These are phyloP conservation scores for Eucidaris tribuloides DNA, from an alignment of 35 echinoderm and acorn worm genomes.

Conservation along the genomic window DNA sequence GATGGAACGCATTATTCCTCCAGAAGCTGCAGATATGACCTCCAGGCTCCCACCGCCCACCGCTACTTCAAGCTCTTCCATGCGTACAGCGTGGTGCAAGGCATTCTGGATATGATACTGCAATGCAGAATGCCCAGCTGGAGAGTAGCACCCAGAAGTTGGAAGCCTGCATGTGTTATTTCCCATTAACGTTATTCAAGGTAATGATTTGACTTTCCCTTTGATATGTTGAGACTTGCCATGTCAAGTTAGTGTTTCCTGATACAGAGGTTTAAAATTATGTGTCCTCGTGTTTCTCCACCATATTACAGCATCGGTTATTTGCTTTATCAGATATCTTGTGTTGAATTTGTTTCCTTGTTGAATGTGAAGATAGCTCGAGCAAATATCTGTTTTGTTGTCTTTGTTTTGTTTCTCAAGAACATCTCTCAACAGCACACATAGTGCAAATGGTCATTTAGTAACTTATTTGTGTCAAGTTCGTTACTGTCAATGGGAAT, in stretches of 20 bases:
- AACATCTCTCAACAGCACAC: too few species aligned
- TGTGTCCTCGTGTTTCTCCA: background rate
- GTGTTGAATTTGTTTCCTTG: background rate
- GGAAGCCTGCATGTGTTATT: constrained; percentile 75
- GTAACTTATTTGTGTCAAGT: too few species aligned
- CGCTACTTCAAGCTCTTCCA: constrained; percentile 75
- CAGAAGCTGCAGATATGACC: constrained; percentile 62
- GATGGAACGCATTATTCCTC: constrained; percentile 80
- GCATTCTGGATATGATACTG: constrained; percentile 20
- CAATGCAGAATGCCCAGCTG: constrained; percentile 41
- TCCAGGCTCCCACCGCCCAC: constrained; percentile 57
- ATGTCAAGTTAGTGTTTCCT: background rate
- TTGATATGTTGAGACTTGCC: background rate
- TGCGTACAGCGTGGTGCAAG: constrained; percentile 58
- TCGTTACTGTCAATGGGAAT: too few species aligned
- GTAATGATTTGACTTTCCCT: constrained; percentile 10
- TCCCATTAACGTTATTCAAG: constrained; percentile 69
- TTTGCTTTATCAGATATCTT: background rate
- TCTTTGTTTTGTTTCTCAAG: too few species aligned
- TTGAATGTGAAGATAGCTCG: too few species aligned
- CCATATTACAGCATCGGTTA: background rate
- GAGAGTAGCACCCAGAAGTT: constrained; percentile 50
- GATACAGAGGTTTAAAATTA: background rate
- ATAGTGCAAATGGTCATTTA: too few species aligned
- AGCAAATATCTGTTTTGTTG: too few species aligned